These are phyloP conservation scores for Anthrax anthrax DNA, from an alignment of 2,888 invertebrate species.

Conservation along the genomic window DNA sequence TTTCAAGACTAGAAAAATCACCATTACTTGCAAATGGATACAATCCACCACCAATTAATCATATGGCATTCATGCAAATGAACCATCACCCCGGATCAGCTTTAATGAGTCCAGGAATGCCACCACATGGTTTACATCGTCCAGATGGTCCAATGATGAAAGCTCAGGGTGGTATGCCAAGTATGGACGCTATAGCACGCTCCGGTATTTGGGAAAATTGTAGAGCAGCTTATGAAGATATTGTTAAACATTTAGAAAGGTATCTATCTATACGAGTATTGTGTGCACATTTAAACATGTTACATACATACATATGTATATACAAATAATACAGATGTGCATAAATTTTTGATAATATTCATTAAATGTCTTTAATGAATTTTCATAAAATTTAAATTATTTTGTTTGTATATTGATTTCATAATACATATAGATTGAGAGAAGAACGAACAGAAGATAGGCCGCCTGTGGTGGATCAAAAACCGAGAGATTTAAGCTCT, in stretches of 20 bases:
- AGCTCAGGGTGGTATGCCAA: constrained; percentile 65
- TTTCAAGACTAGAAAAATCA: constrained; percentile 80
- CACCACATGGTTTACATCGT: constrained; percentile 67
- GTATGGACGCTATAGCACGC: constrained; percentile 82
- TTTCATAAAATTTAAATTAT: not conserved
- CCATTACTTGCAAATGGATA: constrained; percentile 85
- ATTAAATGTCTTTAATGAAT: not conserved
- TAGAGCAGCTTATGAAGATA: constrained; percentile 87
- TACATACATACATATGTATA: not conserved
- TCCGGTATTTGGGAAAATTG: constrained; percentile 92
- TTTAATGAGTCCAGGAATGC: constrained; percentile 77
- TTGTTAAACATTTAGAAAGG: constrained; percentile 90
- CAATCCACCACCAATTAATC: constrained; percentile 84
- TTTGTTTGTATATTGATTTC: not conserved
- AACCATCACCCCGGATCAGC: constrained; percentile 62
- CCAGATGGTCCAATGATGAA: constrained; percentile 65
- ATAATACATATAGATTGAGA: constrained; percentile 47
- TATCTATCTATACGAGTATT: constrained; percentile 36
- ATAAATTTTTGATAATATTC: no score
- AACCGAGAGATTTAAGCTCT: constrained; percentile 73
- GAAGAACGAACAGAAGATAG: constrained; percentile 79
- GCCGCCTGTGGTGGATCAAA: constrained; percentile 64
- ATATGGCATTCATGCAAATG: constrained; percentile 91
- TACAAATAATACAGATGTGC: no score
- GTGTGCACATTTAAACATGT: not conserved